Percentiles rank a stretch among this genome's conserved stretches.
phyloP scores from a whole-genome alignment of 2,888 invertebrate species.

The Lepeophtheirus nordmannii region DNA sequence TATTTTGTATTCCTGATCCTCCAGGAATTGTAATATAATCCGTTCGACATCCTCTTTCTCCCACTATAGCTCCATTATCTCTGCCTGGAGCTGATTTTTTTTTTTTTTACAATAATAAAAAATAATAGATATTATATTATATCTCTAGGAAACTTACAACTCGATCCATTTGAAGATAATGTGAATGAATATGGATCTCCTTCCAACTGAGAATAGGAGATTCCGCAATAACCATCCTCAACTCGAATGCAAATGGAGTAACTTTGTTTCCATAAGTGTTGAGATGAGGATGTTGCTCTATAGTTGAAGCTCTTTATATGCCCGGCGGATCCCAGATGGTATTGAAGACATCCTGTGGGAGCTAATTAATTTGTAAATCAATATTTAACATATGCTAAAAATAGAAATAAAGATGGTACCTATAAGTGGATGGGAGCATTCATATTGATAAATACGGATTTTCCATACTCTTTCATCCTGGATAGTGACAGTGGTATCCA shows the following conservation, averaged over 20 bases:
- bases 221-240: conserved; percentile 19
- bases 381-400: not conserved
- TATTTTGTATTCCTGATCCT: no score
- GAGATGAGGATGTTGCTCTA: not conserved
- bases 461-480: not conserved
- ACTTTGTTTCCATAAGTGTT: conserved; percentile 11
- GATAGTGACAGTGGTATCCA: conserved; percentile 13
- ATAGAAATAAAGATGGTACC: not conserved
- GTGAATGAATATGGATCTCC: no score
- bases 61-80: no score
- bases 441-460: conserved; percentile 18
- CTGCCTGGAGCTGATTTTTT: no score
- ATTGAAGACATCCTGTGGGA: conserved; percentile 17
- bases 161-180: no score
- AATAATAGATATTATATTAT: no score
- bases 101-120: no score
- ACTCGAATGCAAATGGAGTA: conserved; percentile 19
- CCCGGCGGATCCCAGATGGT: not conserved
- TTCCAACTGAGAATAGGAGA: not conserved
- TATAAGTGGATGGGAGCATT: conserved; percentile 1
- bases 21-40: no score
- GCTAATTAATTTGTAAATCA: not conserved
- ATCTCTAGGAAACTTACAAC: no score
- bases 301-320: conserved; percentile 14
- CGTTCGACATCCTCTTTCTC: no score